phyloP scores from a whole-genome alignment of 1,140 invertebrate species.

The Eulimnadia texana region DNA sequence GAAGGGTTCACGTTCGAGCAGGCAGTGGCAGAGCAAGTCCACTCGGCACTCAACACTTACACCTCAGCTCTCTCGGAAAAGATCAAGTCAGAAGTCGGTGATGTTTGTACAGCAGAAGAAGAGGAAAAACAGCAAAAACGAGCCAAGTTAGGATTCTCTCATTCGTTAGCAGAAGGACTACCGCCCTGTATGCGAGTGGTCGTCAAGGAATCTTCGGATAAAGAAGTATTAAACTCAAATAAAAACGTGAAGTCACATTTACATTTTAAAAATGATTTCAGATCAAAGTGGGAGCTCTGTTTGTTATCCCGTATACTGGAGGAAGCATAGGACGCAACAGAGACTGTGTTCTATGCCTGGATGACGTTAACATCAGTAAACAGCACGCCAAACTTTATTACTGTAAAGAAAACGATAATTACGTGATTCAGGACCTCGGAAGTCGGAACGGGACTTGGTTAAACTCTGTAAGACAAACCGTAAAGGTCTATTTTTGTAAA shows the following conservation, averaged over 20 bases:
- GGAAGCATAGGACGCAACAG: slow-evolving; percentile 55
- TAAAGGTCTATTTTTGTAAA: not conserved
- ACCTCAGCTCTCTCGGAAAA: slow-evolving; percentile 2
- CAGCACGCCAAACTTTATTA: slow-evolving; percentile 3
- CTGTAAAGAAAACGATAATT: slow-evolving; percentile 40
- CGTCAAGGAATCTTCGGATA: slow-evolving; percentile 47
- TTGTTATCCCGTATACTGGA: slow-evolving; percentile 71
- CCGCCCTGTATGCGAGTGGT: slow-evolving; percentile 79
- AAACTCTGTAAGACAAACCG: slow-evolving; percentile 40
- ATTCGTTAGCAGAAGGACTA: slow-evolving; percentile 38
- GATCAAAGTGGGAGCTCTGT: slow-evolving; percentile 58
- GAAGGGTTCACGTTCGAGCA: slow-evolving; percentile 14
- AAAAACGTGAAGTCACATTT: no score
- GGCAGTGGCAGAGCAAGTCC: slow-evolving; percentile 8
- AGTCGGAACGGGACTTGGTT: slow-evolving; percentile 75
- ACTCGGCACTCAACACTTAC: not conserved
- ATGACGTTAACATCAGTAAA: slow-evolving; percentile 13
- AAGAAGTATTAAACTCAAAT: no score
- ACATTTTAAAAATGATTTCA: no score
- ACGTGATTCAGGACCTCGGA: slow-evolving; percentile 60
- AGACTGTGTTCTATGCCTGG: slow-evolving; percentile 8
- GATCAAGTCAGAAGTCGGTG: slow-evolving; percentile 2
- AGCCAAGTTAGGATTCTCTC: slow-evolving; percentile 4
- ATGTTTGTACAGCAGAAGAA: not conserved
- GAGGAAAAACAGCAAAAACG: slow-evolving; percentile 7